Conservation (phyloP, 2,888 invertebrate genomes). For the Slavum lentiscoides region DNA sequence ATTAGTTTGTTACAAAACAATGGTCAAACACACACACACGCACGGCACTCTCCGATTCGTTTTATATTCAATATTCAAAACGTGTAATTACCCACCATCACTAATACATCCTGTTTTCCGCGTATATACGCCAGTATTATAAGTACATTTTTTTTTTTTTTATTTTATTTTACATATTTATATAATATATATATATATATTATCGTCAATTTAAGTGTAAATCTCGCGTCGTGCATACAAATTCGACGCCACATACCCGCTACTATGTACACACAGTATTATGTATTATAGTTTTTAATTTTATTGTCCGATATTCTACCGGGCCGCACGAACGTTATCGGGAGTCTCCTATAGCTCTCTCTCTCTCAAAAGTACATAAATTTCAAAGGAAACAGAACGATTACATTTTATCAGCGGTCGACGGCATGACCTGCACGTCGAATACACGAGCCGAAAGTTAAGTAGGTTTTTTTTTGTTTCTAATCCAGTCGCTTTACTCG, state of each 20-base stretch:
- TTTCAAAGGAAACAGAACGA: background rate
- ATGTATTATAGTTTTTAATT: slow-evolving; percentile 20
- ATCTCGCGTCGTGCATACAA: slow-evolving; percentile 40
- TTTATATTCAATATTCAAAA: slow-evolving; percentile 47
- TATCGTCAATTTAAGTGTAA: slow-evolving; percentile 42
- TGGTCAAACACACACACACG: slow-evolving; percentile 6
- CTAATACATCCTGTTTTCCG: slow-evolving; percentile 49
- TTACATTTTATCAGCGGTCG: background rate
- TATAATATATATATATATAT: slow-evolving; percentile 1
- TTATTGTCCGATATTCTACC: slow-evolving; percentile 38
- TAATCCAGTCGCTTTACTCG: too few relatives aligned
- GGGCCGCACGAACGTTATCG: background rate
- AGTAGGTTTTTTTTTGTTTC: too few relatives aligned
- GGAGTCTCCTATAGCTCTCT: background rate
- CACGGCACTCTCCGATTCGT: slow-evolving; percentile 29
- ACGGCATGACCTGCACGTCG: too few relatives aligned
- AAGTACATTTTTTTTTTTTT: slow-evolving; percentile 40
- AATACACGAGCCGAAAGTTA: too few relatives aligned
- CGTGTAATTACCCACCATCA: slow-evolving; percentile 48
- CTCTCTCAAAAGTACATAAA: background rate
- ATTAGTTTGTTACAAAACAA: slow-evolving; percentile 45
- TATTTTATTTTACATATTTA: too few relatives aligned
- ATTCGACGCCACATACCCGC: slow-evolving; percentile 7
- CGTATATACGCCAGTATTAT: slow-evolving; percentile 18
- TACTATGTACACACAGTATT: background rate